phyloP scores from a whole-genome alignment of 2,888 invertebrate species.

The Mellilla xanthometata region DNA sequence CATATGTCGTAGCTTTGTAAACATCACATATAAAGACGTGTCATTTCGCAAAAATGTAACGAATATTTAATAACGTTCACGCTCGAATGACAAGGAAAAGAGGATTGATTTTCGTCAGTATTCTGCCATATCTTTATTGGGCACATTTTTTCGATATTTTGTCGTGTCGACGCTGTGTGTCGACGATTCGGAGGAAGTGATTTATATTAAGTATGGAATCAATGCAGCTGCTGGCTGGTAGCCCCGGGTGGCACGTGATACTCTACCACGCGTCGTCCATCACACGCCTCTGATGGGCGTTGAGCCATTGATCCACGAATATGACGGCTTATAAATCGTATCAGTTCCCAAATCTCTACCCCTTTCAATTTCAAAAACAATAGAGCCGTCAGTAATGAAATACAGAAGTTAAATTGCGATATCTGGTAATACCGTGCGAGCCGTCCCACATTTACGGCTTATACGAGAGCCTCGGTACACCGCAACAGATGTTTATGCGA shows the following conservation, averaged over 20 bases:
- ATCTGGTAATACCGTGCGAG: slow-evolving; percentile 11
- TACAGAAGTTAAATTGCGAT: slow-evolving; percentile 21
- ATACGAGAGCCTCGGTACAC: slow-evolving; percentile 12
- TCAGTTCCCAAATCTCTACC: slow-evolving; percentile 13
- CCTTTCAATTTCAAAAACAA: slow-evolving; percentile 24
- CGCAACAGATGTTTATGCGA: slow-evolving; percentile 27
- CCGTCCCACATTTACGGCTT: slow-evolving; percentile 6
- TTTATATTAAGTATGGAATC: no score
- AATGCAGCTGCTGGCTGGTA: no score
- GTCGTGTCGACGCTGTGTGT: no score
- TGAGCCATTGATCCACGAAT: slow-evolving; percentile 42
- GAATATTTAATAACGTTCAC: slow-evolving; percentile 28
- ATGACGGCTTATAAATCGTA: slow-evolving; percentile 38
- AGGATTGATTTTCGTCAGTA: slow-evolving; percentile 29
- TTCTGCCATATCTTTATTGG: slow-evolving; percentile 50
- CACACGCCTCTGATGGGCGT: slow-evolving; percentile 44
- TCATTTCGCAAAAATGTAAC: slow-evolving; percentile 16
- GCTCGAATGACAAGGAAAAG: slow-evolving; percentile 23
- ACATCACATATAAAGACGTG: slow-evolving; percentile 12
- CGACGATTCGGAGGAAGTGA: slow-evolving; percentile 44
- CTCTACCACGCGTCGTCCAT: no score
- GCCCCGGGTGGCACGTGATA: no score
- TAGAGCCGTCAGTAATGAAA: slow-evolving; percentile 15
- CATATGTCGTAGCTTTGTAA: slow-evolving; percentile 7
- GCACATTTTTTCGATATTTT: slow-evolving; percentile 58